Evolutionary conservation across 92 coral and sea anemone genomes (phyloP).

Genomic region (Micromussa lordhowensis): DNA sequence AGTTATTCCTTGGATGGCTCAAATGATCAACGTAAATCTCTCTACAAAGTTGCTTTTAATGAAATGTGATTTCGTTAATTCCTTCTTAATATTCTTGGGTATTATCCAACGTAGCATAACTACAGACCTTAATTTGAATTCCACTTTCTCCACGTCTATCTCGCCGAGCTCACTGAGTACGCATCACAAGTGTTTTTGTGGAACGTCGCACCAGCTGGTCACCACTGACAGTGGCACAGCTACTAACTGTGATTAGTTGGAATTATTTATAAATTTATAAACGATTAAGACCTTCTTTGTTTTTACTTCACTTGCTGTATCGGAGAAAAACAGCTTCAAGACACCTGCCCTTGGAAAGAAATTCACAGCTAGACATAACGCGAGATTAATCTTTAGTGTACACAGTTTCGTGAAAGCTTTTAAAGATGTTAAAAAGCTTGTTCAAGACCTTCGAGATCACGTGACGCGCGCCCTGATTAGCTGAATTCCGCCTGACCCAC

Average conservation of each 20-base stretch:
- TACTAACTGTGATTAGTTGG: slow-evolving; percentile 5
- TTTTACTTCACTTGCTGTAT: neutral
- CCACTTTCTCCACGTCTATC: neutral
- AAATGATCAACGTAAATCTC: slow-evolving; percentile 43
- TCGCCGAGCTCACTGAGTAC: neutral
- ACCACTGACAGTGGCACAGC: neutral
- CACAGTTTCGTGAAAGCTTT: neutral
- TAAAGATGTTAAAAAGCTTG: neutral
- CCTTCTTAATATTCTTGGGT: slow-evolving; percentile 8
- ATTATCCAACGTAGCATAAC: slow-evolving; percentile 9
- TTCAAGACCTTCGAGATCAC: neutral
- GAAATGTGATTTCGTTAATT: slow-evolving; percentile 5
- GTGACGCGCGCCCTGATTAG: neutral
- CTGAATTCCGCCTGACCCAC: neutral
- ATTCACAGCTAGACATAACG: neutral
- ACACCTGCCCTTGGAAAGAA: neutral
- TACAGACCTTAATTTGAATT: slow-evolving; percentile 16
- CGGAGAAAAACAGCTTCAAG: neutral
- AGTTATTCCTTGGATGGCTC: neutral
- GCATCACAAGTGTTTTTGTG: neutral
- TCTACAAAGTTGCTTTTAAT: slow-evolving; percentile 24
- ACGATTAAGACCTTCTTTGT: neutral
- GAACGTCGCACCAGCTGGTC: neutral
- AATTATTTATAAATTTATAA: slow-evolving; percentile 23
- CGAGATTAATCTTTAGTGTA: neutral